These are phyloP conservation scores for Peromyscus attwateri DNA, from an alignment of 2,797 vertebrate genomes.

Conservation along the genomic window DNA sequence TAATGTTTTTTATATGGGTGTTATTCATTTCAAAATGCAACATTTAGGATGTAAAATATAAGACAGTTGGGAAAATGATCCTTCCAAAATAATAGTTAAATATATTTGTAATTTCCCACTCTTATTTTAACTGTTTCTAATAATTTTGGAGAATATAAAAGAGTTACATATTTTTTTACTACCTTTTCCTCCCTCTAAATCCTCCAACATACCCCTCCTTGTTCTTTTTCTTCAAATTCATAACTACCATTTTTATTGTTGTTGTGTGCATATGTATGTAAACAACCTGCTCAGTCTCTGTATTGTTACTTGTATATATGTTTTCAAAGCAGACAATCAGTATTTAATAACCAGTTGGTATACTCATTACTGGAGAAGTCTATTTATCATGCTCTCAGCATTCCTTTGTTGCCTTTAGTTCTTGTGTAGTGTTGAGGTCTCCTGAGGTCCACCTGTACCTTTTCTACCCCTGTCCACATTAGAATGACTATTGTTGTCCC, in stretches of 20 bases:
- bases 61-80: background rate
- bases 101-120: conserved; percentile 12
- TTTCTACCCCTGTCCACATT: too few species aligned
- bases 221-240: background rate
- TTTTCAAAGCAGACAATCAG: background rate
- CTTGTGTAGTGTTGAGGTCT: too few species aligned
- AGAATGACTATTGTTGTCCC: background rate
- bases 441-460: accelerated
- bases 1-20: background rate
- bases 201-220: accelerated
- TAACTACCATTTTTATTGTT: background rate
- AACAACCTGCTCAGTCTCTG: background rate
- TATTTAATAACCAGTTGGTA: background rate
- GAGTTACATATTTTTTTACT: background rate
- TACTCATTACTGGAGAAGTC: background rate
- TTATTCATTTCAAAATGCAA: conserved; percentile 14
- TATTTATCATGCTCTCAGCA: background rate
- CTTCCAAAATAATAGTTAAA: background rate
- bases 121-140: background rate
- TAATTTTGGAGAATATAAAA: background rate
- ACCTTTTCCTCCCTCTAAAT: background rate
- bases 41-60: background rate
- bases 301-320: background rate
- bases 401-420: background rate
- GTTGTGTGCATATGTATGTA: background rate